phyloP scores from a whole-genome alignment of 1,140 invertebrate species.

The Lerema accius region DNA sequence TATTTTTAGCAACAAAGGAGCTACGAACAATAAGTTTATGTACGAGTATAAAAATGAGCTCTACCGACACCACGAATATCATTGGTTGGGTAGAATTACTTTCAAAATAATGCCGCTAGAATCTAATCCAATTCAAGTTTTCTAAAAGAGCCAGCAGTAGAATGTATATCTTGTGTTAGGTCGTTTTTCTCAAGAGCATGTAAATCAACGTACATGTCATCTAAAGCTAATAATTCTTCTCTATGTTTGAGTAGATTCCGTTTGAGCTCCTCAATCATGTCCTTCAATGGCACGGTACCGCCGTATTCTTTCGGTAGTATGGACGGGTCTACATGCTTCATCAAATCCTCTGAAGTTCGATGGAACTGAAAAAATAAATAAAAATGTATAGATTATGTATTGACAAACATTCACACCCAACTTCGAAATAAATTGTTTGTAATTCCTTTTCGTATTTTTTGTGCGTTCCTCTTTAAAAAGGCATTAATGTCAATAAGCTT shows the following conservation, averaged over 20 bases:
- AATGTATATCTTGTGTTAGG: conserved; percentile 86
- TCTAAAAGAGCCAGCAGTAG: conserved; percentile 90
- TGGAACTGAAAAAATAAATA: conserved; percentile 85
- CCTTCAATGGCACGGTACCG: conserved; percentile 88
- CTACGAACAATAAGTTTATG: too few relatives aligned
- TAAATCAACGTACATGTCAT: conserved; percentile 91
- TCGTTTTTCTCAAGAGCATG: conserved; percentile 85
- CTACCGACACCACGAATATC: too few relatives aligned
- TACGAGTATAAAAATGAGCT: too few relatives aligned
- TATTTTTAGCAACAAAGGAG: too few relatives aligned
- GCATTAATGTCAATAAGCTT: too few relatives aligned
- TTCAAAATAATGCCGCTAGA: neutral
- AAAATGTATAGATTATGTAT: too few relatives aligned
- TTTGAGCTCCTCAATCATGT: conserved; percentile 92
- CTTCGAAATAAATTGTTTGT: too few relatives aligned
- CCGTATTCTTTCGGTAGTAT: conserved; percentile 94
- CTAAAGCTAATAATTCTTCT: conserved; percentile 87
- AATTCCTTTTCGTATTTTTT: too few relatives aligned
- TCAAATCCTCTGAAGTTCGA: conserved; percentile 87
- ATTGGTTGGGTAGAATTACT: too few relatives aligned
- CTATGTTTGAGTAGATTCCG: conserved; percentile 85
- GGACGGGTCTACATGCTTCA: conserved; percentile 86
- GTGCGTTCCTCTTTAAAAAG: too few relatives aligned
- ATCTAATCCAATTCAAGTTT: conserved; percentile 90
- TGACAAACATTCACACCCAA: too few relatives aligned